Base-by-base conservation (phyloP, 35 echinoderm and acorn worm genomes). In the Apostichopus japonicus region DNA sequence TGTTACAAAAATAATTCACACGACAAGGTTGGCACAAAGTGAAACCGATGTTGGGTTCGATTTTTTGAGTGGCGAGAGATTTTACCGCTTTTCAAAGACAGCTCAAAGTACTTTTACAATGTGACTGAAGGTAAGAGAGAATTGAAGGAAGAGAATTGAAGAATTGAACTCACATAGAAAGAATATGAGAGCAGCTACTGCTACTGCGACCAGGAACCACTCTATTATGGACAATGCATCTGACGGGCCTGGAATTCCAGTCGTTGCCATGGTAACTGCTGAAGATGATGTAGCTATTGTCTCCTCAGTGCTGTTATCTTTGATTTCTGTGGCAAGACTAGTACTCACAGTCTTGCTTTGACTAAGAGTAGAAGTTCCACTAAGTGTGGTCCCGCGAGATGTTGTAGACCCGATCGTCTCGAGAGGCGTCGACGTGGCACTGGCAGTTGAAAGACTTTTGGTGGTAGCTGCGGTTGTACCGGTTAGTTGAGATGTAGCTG, bases 191-290 rank as follows among this genome's bases (percentile, higher is more conserved):
- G 79, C 79, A 8, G 79, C 79, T 11, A 83, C 44, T 83, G 79
- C 79, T 21, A 83, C 79, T 83, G 79, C 79, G n/a, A 83, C 16
- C 10, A 83, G 79, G 54, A 83, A 83, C 79, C 79, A 83, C 11
- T 83, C 33, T 33, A 83, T 55, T 17, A 83, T 55, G 6, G 79
- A 83, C 11, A 83, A 52, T 5, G 22, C 19, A 19, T 67, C 63
- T 10, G 63, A 15, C 2, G 33, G 33, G 63, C 19, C 19, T 15
- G 63, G 63, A 10, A 11, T 67, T 67, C 19, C 63, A 67, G 63
- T 67, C 19, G 63, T 67, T 67, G 63, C 63, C 63, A 67, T 19
- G 14, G 63, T 19, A 67, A 67, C 63, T 67, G 63, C 19, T 4
- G 63, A 15, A 67, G 63, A 67, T 15, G 63, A 11, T 15, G 11